Evolutionary conservation across 2,113 vertebrate species (phyloP).

Genomic region (Helogale parvula): DNA sequence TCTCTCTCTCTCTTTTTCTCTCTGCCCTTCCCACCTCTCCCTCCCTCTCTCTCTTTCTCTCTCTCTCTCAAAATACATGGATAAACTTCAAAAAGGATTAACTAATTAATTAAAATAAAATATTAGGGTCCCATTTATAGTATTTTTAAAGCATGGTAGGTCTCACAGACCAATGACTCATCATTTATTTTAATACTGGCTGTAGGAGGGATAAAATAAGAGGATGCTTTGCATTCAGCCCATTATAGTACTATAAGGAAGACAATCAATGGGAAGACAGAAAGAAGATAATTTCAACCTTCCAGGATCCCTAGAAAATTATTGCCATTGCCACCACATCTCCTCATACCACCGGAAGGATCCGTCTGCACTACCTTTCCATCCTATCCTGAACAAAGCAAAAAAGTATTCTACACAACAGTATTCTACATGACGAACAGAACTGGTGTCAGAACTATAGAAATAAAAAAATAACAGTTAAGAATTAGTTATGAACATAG

Average conservation of each 20-base stretch:
- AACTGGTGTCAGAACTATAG: not conserved
- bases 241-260: not conserved
- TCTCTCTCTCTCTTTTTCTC: no score
- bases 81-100: no score
- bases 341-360: rapidly evolving
- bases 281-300: not conserved
- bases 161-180: not conserved
- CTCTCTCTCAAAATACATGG: no score
- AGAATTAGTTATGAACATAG: not conserved
- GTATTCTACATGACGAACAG: not conserved
- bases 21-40: no score
- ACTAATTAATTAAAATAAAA: not conserved
- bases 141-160: not conserved
- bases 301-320: not conserved
- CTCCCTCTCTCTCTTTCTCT: no score
- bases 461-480: not conserved
- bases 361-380: not conserved
- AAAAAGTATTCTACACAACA: no score
- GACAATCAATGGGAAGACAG: rapidly evolving
- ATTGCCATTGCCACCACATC: no score
- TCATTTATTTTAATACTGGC: not conserved
- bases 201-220: not conserved
- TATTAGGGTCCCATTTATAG: not conserved
- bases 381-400: not conserved
- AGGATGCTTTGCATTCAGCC: not conserved